Evolutionary conservation across 2,888 invertebrate genomes (phyloP).

Genomic region (Ectemnius continuus): DNA sequence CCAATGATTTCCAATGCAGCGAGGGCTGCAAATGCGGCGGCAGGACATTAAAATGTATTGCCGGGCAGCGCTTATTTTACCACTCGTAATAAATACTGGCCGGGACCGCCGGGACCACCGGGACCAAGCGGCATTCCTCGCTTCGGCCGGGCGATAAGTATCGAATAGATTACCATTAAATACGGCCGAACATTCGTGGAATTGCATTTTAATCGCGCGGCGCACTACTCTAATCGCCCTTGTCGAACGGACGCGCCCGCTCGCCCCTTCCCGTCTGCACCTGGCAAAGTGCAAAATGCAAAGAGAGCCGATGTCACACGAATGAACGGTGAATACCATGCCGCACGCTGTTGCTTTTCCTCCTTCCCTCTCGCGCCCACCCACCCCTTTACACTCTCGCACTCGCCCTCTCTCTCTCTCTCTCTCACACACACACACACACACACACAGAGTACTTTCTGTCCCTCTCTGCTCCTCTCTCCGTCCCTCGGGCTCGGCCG

Average conservation of each 20-base stretch:
- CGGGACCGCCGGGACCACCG: not conserved
- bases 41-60: not conserved
- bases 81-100: conserved; percentile 5
- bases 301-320: conserved; percentile 9
- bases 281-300: conserved; percentile 11
- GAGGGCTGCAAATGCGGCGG: no score
- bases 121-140: not conserved
- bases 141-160: not conserved
- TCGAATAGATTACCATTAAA: conserved; percentile 8
- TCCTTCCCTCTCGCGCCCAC: no score
- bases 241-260: not conserved
- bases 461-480: no score
- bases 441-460: no score
- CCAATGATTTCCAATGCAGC: not conserved
- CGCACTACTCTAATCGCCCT: not conserved
- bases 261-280: not conserved
- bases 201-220: conserved; percentile 1
- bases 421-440: no score
- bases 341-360: no score
- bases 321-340: conserved; percentile 23
- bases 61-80: conserved; percentile 7
- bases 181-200: conserved; percentile 1
- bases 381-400: no score
- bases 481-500: no score
- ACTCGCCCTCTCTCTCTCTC: no score